These are phyloP conservation scores for Azorinus chamasolen DNA, from an alignment of 2,888 invertebrate genomes.

Conservation along the genomic window DNA sequence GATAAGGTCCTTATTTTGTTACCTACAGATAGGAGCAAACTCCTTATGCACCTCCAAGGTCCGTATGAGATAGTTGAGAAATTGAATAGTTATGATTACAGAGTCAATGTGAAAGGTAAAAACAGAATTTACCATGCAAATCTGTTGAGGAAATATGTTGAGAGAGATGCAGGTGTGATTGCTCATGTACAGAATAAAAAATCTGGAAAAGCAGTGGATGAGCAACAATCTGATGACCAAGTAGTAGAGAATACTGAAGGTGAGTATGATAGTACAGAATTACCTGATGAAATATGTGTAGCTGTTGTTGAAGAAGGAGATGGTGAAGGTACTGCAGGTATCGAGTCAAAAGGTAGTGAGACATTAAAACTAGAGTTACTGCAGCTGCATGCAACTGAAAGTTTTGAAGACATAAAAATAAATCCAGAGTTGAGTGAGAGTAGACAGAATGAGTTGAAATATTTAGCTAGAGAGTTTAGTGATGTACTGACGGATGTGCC, in stretches of 20 bases:
- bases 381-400: too few relatives aligned
- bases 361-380: too few relatives aligned
- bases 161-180: constrained; percentile 4
- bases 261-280: too few relatives aligned
- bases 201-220: too few relatives aligned
- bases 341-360: too few relatives aligned
- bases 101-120: constrained; percentile 36
- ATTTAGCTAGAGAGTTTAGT: not conserved
- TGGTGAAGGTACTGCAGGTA: too few relatives aligned
- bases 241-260: too few relatives aligned
- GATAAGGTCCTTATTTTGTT: constrained; percentile 63
- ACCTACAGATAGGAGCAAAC: constrained; percentile 64
- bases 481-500: constrained; percentile 36
- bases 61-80: constrained; percentile 22
- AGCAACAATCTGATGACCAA: too few relatives aligned
- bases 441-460: constrained; percentile 20
- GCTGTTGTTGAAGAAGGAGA: too few relatives aligned
- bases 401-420: not conserved
- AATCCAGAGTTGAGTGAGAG: not conserved
- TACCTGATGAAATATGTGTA: too few relatives aligned
- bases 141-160: constrained; percentile 41
- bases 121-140: constrained; percentile 44
- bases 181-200: too few relatives aligned
- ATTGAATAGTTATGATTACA: constrained; percentile 34
- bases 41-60: constrained; percentile 56